Evolutionary conservation across 2,797 vertebrate species (phyloP).

Genomic region (Enteromius fasciolatus): DNA sequence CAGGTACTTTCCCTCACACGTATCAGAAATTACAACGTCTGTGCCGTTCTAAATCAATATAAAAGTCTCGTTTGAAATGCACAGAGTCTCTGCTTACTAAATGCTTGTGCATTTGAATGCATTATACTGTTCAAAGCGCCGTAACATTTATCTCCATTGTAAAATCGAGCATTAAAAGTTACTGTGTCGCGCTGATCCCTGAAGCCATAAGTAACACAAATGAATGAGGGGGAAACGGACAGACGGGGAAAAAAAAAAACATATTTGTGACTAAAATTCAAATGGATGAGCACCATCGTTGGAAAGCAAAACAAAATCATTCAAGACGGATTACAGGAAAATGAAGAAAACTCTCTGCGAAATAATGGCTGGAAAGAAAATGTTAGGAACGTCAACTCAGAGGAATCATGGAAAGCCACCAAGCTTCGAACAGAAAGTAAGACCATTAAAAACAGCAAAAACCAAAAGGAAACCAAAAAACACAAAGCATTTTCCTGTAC

Average conservation of each 20-base stretch:
- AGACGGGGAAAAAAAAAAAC: slow-evolving; percentile 60
- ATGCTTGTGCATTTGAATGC: slow-evolving; percentile 37
- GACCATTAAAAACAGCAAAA: slow-evolving; percentile 58
- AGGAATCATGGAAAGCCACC: slow-evolving; percentile 66
- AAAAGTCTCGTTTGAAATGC: slow-evolving; percentile 65
- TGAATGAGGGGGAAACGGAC: slow-evolving; percentile 57
- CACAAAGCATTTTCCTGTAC: slow-evolving; percentile 65
- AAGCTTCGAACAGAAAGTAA: slow-evolving; percentile 65
- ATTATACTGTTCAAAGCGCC: neutral
- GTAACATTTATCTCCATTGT: slow-evolving; percentile 38
- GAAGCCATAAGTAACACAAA: slow-evolving; percentile 62
- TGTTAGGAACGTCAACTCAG: slow-evolving; percentile 71
- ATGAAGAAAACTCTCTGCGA: slow-evolving; percentile 65
- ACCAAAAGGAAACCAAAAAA: slow-evolving; percentile 43
- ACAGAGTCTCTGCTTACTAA: slow-evolving; percentile 57
- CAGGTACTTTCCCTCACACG: slow-evolving; percentile 59
- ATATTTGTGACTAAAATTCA: slow-evolving; percentile 56
- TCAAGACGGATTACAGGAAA: slow-evolving; percentile 67
- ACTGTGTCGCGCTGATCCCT: slow-evolving; percentile 41
- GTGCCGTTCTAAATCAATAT: slow-evolving; percentile 68
- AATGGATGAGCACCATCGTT: slow-evolving; percentile 54
- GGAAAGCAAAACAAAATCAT: slow-evolving; percentile 61
- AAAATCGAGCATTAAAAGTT: slow-evolving; percentile 38
- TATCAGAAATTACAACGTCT: slow-evolving; percentile 65
- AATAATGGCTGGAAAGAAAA: slow-evolving; percentile 71